Evolutionary conservation across 2,113 vertebrate genomes (phyloP), one percentile per base, ranked within the genome.

Genomic region (Ammodytes dubius): DNA sequence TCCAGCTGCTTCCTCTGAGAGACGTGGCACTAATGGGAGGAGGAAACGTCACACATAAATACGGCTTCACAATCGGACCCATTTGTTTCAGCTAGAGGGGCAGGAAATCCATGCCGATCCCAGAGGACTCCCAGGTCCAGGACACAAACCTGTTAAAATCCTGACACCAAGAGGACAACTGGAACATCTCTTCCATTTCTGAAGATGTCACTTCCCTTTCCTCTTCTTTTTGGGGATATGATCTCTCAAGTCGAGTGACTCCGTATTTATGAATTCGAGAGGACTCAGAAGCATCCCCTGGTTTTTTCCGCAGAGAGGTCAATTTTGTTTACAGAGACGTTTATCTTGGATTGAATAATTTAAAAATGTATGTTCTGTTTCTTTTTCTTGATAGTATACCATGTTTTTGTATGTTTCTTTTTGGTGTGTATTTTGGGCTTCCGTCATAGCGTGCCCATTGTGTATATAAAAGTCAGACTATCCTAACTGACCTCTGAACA

Each of bases 51-150:
- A 90, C 92, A 0, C 94, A 95, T 74, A 93, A 90, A 35, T 97
- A 97, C 35, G 94, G 96, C 43, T 95, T 98, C 94, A 95, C 94
- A 39, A 66, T 97, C 0, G 96, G 96, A 37, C 96, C 96, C 0
- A 95, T 96, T 74, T 97, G 97, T 85, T 98, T 97, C 92, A 96
- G 96, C 92, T 98, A 96, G 92, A 88, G 67, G 0, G 15, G 59
- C 58, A 37, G 17, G 19, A 70, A 17, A 15, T 13, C 60, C 8
- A 54, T 6, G 35, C n/a, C 6, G 27, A 27, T 66, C 65, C 46
- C 45, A 10, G 49, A 72, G 52, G 69, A 75, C 61, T 57, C 54
- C 14, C 42, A 66, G 67, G 76, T 63, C 70, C 74, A 50, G 74
- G 73, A 75, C 42, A 59, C 53, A 52, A 57, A 77, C 60, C 70